These are phyloP conservation scores for Deilephila elpenor DNA, from an alignment of 2,888 invertebrate genomes.

Conservation along the genomic window DNA sequence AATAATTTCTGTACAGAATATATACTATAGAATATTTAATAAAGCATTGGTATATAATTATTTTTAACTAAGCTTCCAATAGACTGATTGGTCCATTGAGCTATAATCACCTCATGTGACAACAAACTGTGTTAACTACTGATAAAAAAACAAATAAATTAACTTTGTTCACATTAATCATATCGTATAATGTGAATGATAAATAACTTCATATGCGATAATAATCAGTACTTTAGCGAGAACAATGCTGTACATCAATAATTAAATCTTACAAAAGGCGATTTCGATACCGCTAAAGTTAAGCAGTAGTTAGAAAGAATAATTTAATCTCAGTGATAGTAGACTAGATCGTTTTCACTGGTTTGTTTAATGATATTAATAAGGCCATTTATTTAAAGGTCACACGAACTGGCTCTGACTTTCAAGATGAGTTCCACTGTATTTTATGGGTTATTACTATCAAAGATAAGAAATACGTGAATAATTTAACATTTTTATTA, in stretches of 20 bases:
- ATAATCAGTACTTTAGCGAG: neutral
- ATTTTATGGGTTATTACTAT: slow-evolving; percentile 61
- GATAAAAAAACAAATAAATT: no score
- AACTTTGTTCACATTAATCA: neutral
- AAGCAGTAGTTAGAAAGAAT: neutral
- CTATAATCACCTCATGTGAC: no score
- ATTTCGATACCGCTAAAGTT: neutral
- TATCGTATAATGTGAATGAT: neutral
- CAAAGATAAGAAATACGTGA: slow-evolving; percentile 45
- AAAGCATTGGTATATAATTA: no score
- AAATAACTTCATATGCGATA: neutral
- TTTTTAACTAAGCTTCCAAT: no score
- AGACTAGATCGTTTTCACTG: slow-evolving; percentile 53
- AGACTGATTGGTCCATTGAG: no score
- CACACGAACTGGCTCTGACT: slow-evolving; percentile 68
- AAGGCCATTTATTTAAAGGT: slow-evolving; percentile 77
- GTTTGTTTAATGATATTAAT: slow-evolving; percentile 66
- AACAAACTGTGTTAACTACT: no score
- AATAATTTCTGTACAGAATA: slow-evolving; percentile 35
- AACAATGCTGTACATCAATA: neutral
- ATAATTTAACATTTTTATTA: slow-evolving; percentile 30
- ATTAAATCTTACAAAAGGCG: neutral
- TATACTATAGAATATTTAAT: no score
- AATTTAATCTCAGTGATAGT: slow-evolving; percentile 44
- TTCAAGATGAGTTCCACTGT: slow-evolving; percentile 61